phyloP scores from a whole-genome alignment of 2,888 invertebrate species.

The Automeris io region DNA sequence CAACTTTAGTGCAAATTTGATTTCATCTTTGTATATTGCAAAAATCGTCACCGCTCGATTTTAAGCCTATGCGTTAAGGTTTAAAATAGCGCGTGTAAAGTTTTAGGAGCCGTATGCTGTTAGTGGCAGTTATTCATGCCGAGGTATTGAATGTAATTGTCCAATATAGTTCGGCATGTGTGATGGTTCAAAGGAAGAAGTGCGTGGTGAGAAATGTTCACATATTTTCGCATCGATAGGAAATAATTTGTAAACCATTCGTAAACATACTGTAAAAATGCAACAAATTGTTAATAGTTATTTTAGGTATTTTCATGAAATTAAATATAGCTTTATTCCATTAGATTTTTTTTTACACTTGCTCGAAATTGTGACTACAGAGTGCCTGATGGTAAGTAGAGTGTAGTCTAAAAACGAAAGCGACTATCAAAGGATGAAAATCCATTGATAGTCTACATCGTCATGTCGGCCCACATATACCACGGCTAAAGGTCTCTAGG shows the following conservation, averaged over 20 bases:
- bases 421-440: no score
- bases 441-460: no score
- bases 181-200: slow-evolving; percentile 5
- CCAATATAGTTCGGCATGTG: slow-evolving; percentile 36
- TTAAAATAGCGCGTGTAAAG: neutral
- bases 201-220: slow-evolving; percentile 7
- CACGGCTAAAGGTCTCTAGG: no score
- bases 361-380: no score
- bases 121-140: slow-evolving; percentile 22
- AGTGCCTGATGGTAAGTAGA: no score
- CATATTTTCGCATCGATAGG: slow-evolving; percentile 6
- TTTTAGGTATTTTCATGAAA: no score
- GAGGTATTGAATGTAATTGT: slow-evolving; percentile 61
- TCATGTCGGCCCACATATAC: no score
- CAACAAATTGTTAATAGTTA: no score
- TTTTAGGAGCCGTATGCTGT: slow-evolving; percentile 6
- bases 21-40: neutral
- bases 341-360: no score
- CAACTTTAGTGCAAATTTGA: slow-evolving; percentile 15
- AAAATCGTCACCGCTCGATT: neutral
- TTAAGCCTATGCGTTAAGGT: slow-evolving; percentile 13
- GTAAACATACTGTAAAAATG: slow-evolving; percentile 5
- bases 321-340: no score
- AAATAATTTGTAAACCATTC: slow-evolving; percentile 5
- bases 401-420: no score